These are phyloP conservation scores for Tuta absoluta DNA, from an alignment of 2,888 invertebrate genomes.

Conservation along the genomic window DNA sequence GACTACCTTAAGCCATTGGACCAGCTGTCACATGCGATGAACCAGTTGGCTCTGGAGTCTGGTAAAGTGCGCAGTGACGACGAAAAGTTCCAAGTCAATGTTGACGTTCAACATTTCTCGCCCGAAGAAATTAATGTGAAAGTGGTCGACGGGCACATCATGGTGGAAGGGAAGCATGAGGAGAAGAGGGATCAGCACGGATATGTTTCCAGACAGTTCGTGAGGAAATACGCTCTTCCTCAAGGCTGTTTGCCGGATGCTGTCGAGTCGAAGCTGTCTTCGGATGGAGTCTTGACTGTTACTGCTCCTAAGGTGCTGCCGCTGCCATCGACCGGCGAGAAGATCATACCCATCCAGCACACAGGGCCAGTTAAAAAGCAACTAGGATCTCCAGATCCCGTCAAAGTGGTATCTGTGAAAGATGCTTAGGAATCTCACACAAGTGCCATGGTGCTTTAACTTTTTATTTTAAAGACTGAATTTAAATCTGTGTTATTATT, in stretches of 20 bases:
- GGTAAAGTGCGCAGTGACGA: conserved; percentile 72
- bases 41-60: conserved; percentile 61
- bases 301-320: conserved; percentile 83
- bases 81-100: conserved; percentile 84
- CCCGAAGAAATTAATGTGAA: conserved; percentile 89
- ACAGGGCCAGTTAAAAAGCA: conserved; percentile 79
- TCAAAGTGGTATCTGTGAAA: conserved; percentile 27
- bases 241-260: conserved; percentile 86
- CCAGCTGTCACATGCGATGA: conserved; percentile 56
- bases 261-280: conserved; percentile 86
- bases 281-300: conserved; percentile 88
- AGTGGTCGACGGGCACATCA: conserved; percentile 84
- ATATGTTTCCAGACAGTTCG: conserved; percentile 86
- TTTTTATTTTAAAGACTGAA: conserved; percentile 54
- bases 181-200: conserved; percentile 88
- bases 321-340: conserved; percentile 72
- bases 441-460: conserved; percentile 24
- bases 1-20: conserved; percentile 57
- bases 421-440: conserved; percentile 25
- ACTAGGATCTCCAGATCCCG: conserved; percentile 39
- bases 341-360: conserved; percentile 82
- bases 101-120: conserved; percentile 89
- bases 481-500: conserved; percentile 38
- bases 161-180: conserved; percentile 89
- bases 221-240: conserved; percentile 87